Evolutionary conservation across 2,888 invertebrate genomes (phyloP), one percentile per base, ranked within the genome.

Genomic region (Schizotus pectinicornis): DNA sequence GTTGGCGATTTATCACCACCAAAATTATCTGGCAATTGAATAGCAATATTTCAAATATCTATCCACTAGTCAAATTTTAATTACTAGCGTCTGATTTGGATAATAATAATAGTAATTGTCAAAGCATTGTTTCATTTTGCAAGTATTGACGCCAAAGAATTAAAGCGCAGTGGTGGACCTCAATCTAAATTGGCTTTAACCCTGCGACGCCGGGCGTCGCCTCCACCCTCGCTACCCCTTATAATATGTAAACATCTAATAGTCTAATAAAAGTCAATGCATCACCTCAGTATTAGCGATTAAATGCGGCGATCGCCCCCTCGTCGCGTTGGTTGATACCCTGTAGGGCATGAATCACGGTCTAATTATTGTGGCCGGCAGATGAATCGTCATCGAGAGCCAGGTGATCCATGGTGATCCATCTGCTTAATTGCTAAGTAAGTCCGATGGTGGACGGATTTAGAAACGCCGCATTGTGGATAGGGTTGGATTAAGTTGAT

Each of bases 301-400:
- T 65, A 59, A 60, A 53, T 50, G 55, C 52, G 53, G 59, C n/a
- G n/a, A n/a, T n/a, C n/a, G n/a, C n/a, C 59, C 52, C 58, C 37
- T 43, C 55, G 36, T 55, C 52, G 38, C 49, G 55, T 54, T 50
- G 61, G 47, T 59, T 61, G 66, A 57, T 59, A 61, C 67, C 70
- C 70, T 61, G 65, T 51, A 59, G 67, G 64, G 68, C 59, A 71
- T 75, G 74, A 74, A 73, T 73, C 74, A 74, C 73, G 48, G 59
- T 53, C 59, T 68, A 71, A 72, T 72, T 72, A 64, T 11, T 38
- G 38, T 45, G 47, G 32, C 14, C 63, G 64, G 71, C 74, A 75
- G 74, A 75, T 75, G 74, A 74, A 74, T 71, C 67, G 22, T 22
- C 22, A 57, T 58, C 45, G 57, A 61, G 43, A 50, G 61, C 67